Evolutionary conservation across 2,888 invertebrate genomes (phyloP).

Genomic region (Camponotus fellah): DNA sequence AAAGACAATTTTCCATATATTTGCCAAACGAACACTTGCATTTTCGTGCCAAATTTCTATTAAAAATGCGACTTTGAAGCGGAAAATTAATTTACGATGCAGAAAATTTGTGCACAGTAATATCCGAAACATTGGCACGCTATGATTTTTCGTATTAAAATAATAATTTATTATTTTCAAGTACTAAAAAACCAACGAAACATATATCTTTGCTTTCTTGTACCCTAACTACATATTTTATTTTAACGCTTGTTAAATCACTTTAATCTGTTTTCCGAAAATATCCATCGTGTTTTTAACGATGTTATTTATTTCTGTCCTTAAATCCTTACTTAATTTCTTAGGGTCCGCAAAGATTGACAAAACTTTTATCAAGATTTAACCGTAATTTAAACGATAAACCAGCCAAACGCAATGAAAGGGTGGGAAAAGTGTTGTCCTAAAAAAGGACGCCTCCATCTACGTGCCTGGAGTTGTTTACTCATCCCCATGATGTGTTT

Average conservation of each 20-base stretch:
- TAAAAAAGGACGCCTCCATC: slow-evolving; percentile 64
- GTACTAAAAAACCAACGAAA: slow-evolving; percentile 1
- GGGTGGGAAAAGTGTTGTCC: slow-evolving; percentile 31
- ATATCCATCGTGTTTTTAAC: neutral
- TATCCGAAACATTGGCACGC: neutral
- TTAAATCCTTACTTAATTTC: slow-evolving; percentile 9
- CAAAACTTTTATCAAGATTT: slow-evolving; percentile 28
- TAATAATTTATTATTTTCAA: slow-evolving; percentile 21
- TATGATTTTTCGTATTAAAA: neutral
- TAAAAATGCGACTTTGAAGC: neutral
- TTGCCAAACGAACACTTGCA: neutral
- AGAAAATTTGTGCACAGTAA: neutral
- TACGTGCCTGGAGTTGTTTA: slow-evolving; percentile 74
- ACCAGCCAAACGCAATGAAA: neutral
- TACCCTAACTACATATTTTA: neutral
- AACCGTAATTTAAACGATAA: slow-evolving; percentile 40
- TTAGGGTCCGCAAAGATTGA: neutral
- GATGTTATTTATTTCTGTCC: neutral
- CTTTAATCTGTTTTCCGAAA: neutral
- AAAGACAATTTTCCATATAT: neutral
- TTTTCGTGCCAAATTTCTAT: neutral
- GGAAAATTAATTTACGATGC: neutral
- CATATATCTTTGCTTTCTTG: neutral
- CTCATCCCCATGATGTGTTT: slow-evolving; percentile 71
- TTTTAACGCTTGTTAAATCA: slow-evolving; percentile 2